phyloP scores from a whole-genome alignment of 2,113 vertebrate species.

The Indri indri region DNA sequence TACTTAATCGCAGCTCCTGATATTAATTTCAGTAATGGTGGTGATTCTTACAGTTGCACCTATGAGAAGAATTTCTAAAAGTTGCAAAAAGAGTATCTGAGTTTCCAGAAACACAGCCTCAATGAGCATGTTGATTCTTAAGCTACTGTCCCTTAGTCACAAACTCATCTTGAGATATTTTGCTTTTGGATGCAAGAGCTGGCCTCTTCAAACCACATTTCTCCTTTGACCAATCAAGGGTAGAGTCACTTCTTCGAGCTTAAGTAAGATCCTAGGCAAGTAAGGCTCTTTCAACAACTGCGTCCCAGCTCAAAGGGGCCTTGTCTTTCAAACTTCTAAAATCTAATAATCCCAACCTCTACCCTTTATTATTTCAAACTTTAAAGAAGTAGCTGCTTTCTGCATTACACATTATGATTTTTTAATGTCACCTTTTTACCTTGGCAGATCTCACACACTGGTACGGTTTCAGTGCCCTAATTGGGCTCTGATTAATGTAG shows the following conservation, averaged over 20 bases:
- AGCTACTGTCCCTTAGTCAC: not conserved
- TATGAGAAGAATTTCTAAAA: not conserved
- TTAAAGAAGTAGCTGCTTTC: not conserved
- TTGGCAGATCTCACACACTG: not conserved
- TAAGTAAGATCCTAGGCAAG: not conserved
- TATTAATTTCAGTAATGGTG: not conserved
- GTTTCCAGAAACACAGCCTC: not conserved
- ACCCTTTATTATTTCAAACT: not conserved
- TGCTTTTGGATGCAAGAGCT: not conserved
- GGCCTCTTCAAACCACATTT: not conserved
- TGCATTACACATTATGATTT: not conserved
- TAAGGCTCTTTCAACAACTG: not conserved
- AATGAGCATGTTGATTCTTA: not conserved
- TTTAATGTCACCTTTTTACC: not conserved
- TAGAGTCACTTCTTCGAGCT: not conserved
- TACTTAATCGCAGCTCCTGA: not conserved
- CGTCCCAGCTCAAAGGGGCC: not conserved
- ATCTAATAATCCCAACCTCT: not conserved
- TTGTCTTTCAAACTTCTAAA: not conserved
- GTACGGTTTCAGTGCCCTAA: too few relatives aligned
- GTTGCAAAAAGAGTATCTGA: not conserved
- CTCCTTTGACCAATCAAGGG: not conserved
- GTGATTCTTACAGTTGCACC: not conserved
- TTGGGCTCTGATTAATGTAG: not conserved
- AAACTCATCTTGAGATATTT: not conserved